Base-by-base conservation (phyloP, 2,888 invertebrate genomes). In the Synanthedon andrenaeformis region DNA sequence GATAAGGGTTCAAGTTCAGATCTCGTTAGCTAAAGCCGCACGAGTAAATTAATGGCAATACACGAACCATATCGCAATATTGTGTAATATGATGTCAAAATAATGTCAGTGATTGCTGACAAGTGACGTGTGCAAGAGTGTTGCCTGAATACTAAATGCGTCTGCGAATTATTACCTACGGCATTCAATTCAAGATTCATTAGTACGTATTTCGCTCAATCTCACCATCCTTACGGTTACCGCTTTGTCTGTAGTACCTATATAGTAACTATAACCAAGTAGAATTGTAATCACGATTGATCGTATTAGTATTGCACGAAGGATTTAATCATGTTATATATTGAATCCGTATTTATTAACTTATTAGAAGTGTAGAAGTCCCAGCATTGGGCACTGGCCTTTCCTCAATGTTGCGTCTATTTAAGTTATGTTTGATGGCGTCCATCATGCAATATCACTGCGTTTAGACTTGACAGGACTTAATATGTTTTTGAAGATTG, bases 41-140 rank as follows among this genome's bases (percentile, higher is more conserved):
- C 61, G 67, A 70, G 74, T 60, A 59, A 59, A 23, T 23, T 23
- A 23, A 23, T 23, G 23, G 23, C 23, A 23, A 23, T 23, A 23
- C 54, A 61, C 69, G 72, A 73, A 72, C 69, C 65, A 69, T 35
- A 35, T 35, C 63, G 67, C 67, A 65, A 67, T 71, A 74, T 71
- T 74, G 77, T 75, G 72, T 75, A 63, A 64, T 64, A 68, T 76
- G 77, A 78, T 74, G 70, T 69, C 68, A 69, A 75, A 76, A 72
- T 78, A 74, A 78, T 76, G 72, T 68, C 68, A 70, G 68, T 70
- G 76, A 75, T 77, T 78, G 77, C 75, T 74, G 66, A 66, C 55
- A 60, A 62, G 65, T 67, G 70, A 71, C 77, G 76, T 76, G 74
- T 76, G 77, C 65, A 65, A 67, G 35, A 35, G 64, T 69, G 64